phyloP scores from a whole-genome alignment of 2,113 vertebrate species.

The Bubo blakistoni region DNA sequence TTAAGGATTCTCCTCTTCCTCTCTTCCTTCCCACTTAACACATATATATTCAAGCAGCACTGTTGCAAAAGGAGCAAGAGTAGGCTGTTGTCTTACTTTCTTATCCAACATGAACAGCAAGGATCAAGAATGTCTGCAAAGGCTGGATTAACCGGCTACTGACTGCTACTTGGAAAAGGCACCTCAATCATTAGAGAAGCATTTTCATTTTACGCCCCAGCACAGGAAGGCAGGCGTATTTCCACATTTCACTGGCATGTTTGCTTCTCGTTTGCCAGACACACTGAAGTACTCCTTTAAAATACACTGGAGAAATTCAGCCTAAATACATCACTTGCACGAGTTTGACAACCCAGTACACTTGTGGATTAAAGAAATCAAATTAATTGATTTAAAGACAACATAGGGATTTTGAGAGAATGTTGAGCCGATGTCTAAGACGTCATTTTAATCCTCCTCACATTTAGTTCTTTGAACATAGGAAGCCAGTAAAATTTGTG shows the following conservation, averaged over 20 bases:
- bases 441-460: not conserved
- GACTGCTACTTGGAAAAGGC: not conserved
- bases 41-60: not conserved
- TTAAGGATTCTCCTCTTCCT: not conserved
- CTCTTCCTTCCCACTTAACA: not conserved
- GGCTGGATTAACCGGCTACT: not conserved
- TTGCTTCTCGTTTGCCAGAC: not conserved
- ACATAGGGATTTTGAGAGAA: not conserved
- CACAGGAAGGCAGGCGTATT: not conserved
- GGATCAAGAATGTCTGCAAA: not conserved
- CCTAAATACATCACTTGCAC: not conserved
- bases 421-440: not conserved
- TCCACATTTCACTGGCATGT: not conserved
- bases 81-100: not conserved
- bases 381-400: not conserved
- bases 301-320: not conserved
- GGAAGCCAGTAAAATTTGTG: not conserved
- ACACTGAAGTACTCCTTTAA: not conserved
- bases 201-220: not conserved
- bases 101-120: not conserved
- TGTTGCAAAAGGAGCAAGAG: accelerated
- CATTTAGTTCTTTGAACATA: not conserved
- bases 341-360: not conserved
- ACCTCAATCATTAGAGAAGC: not conserved
- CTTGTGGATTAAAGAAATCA: not conserved